These are phyloP conservation scores for Andinoacara biseriatus DNA, from an alignment of 2,113 vertebrate genomes.

Conservation along the genomic window DNA sequence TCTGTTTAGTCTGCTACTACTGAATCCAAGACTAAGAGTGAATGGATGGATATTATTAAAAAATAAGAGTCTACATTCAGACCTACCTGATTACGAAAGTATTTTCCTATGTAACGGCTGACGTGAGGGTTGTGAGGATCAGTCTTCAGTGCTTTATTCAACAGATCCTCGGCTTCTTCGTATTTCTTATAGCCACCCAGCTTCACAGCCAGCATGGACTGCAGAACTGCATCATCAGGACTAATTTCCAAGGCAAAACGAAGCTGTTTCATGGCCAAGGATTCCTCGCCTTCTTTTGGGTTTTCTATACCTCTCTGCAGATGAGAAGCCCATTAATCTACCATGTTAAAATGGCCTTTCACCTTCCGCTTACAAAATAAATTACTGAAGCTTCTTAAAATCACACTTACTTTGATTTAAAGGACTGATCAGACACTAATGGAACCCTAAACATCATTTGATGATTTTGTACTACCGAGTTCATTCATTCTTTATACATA, in stretches of 20 bases:
- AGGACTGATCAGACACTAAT: not conserved
- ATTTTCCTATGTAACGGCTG: slow-evolving; percentile 15
- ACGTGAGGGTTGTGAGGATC: slow-evolving; percentile 11
- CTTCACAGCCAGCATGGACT: slow-evolving; percentile 27
- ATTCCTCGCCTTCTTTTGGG: not conserved
- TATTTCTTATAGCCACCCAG: not conserved
- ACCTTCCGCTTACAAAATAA: no score
- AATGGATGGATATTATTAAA: not conserved
- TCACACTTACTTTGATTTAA: not conserved
- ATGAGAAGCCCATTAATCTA: not conserved
- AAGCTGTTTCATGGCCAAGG: not conserved
- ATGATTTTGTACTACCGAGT: not conserved
- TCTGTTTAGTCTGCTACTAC: not conserved
- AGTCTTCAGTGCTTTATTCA: slow-evolving; percentile 5
- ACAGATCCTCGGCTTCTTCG: not conserved
- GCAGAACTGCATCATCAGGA: not conserved
- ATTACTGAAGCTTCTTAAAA: not conserved
- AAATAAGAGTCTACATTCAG: not conserved
- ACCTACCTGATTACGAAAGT: slow-evolving; percentile 18
- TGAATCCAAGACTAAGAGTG: not conserved
- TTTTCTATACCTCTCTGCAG: not conserved
- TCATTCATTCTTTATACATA: not conserved
- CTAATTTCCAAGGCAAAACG: slow-evolving; percentile 3
- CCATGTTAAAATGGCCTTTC: not conserved
- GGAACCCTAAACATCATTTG: not conserved